These are phyloP conservation scores for Odocoileus virginianus DNA, from an alignment of 2,113 vertebrate species.

Conservation along the genomic window DNA sequence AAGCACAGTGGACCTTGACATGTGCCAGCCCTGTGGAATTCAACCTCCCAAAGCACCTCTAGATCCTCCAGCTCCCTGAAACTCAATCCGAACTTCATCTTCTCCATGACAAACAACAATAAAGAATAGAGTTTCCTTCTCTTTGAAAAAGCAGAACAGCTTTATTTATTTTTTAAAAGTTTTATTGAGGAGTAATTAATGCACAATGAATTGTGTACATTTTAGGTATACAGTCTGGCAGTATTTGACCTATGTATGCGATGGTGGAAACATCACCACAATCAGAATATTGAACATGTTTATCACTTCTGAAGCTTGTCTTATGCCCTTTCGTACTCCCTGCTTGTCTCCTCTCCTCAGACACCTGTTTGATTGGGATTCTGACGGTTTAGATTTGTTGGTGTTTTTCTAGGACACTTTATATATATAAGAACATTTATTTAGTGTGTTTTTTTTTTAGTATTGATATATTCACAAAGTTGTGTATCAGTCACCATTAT, in stretches of 20 bases:
- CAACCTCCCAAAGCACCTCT: not conserved
- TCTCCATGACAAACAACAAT: not conserved
- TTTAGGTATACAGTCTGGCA: not conserved
- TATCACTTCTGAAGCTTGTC: not conserved
- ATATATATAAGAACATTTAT: not conserved
- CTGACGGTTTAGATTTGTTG: not conserved
- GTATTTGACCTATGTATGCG: not conserved
- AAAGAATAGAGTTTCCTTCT: not conserved
- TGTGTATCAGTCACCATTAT: not conserved
- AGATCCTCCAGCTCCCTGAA: not conserved
- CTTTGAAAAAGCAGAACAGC: not conserved
- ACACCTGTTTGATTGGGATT: not conserved
- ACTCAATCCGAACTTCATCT: not conserved
- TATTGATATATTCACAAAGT: not conserved
- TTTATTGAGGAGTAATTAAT: not conserved
- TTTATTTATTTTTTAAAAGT: not conserved
- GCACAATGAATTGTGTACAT: not conserved
- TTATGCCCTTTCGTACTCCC: not conserved
- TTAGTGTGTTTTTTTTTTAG: too few relatives aligned
- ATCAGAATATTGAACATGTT: slow-evolving; percentile 6
- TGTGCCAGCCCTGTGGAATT: not conserved
- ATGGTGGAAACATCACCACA: not conserved
- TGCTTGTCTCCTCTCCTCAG: not conserved
- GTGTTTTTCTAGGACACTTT: not conserved
- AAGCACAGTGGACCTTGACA: not conserved